Evolutionary conservation across 2,797 vertebrate species (phyloP).

Genomic region (Halcyon chelicuti): DNA sequence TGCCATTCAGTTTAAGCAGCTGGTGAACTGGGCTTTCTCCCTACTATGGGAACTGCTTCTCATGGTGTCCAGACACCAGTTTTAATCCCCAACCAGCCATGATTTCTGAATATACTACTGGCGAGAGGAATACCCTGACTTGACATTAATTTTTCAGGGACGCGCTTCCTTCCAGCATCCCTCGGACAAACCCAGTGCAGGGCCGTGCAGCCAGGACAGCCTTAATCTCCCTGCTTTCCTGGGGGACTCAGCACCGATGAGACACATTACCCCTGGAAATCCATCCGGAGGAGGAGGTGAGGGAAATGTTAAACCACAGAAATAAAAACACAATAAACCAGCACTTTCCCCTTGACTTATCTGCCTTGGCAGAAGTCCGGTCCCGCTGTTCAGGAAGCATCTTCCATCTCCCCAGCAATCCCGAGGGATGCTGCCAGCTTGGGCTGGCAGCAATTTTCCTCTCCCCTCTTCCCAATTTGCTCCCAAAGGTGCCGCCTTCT

Average conservation of each 20-base stretch:
- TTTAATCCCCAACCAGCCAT: fast-evolving
- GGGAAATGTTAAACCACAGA: conserved; percentile 21
- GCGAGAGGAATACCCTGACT: not conserved
- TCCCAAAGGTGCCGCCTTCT: not conserved
- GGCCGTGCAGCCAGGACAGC: not conserved
- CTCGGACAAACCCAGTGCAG: not conserved
- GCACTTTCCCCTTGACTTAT: not conserved
- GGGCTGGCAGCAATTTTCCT: not conserved
- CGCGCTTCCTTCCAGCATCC: not conserved
- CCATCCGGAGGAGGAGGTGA: not conserved
- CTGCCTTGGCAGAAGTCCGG: not conserved
- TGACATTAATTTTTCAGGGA: conserved; percentile 13
- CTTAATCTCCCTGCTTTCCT: not conserved
- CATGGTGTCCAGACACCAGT: fast-evolving
- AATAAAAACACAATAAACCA: fast-evolving
- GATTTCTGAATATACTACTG: not conserved
- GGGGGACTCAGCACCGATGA: not conserved
- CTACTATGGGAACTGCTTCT: not conserved
- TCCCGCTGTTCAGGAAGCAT: not conserved
- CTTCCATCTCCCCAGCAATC: not conserved
- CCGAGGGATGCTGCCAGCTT: not conserved
- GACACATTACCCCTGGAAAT: not conserved
- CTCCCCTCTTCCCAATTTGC: not conserved
- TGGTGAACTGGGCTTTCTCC: not conserved
- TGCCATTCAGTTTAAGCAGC: not conserved